Percentiles rank a stretch among this genome's conserved stretches.
Evolutionary conservation across 2,888 invertebrate genomes (phyloP).

Genomic region (Chrysodeixis includens): DNA sequence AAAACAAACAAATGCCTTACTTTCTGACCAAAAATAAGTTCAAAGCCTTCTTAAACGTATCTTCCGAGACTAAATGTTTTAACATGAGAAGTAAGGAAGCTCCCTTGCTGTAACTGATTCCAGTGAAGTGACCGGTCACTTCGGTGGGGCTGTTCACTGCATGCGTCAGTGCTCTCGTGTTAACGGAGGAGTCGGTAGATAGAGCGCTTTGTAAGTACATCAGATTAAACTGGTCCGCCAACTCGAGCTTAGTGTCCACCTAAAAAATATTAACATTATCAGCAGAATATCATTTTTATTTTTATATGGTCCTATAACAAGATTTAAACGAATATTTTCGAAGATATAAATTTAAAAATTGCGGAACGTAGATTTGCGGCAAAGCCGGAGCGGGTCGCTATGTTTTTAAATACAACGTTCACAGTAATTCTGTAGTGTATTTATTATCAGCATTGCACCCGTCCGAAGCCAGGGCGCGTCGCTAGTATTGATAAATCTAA

Average conservation of each 20-base stretch:
- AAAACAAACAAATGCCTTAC: constrained; percentile 70
- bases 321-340: too few relatives aligned
- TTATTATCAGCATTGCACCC: too few relatives aligned
- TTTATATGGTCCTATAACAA: too few relatives aligned
- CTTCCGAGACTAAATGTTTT: constrained; percentile 88
- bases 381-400: too few relatives aligned
- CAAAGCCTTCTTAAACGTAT: constrained; percentile 88
- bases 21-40: constrained; percentile 83
- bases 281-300: too few relatives aligned
- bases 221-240: constrained; percentile 92
- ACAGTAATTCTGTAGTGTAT: too few relatives aligned
- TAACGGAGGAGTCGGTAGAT: constrained; percentile 69
- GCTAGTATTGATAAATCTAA: too few relatives aligned
- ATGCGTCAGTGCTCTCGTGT: constrained; percentile 90
- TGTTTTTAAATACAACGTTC: too few relatives aligned
- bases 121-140: constrained; percentile 90
- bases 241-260: constrained; percentile 83
- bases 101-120: constrained; percentile 92
- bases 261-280: constrained; percentile 58
- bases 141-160: constrained; percentile 89
- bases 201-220: constrained; percentile 92
- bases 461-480: too few relatives aligned
- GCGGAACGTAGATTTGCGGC: too few relatives aligned
- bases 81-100: constrained; percentile 91
- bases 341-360: too few relatives aligned